phyloP scores from a whole-genome alignment of 2,888 invertebrate genomes.

The Glyphotaelius pellucidus region DNA sequence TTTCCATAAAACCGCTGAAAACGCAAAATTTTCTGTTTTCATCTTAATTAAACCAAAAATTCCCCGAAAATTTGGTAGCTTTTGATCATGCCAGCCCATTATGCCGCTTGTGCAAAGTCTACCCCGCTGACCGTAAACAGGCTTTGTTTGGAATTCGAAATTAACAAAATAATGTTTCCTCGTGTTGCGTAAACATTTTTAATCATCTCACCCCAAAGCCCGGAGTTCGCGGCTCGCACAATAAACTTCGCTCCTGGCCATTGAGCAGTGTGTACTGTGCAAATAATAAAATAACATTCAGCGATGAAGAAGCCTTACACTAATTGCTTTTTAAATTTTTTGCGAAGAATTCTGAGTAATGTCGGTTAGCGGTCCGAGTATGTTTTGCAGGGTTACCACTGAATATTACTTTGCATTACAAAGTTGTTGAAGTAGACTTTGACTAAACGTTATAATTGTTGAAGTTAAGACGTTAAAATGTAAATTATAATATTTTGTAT shows the following conservation, averaged over 20 bases:
- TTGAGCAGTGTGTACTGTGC: not conserved
- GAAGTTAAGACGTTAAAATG: too few species aligned
- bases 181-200: not conserved
- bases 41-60: conserved; percentile 2
- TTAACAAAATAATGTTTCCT: conserved; percentile 3
- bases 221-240: not conserved
- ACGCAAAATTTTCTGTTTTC: not conserved
- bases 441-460: too few species aligned
- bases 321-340: conserved; percentile 43
- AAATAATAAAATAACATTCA: not conserved
- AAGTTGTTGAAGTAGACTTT: too few species aligned
- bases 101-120: not conserved
- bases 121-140: not conserved
- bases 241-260: not conserved
- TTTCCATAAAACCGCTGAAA: not conserved
- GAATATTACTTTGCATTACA: too few species aligned
- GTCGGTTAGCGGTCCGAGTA: conserved; percentile 23
- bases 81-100: not conserved
- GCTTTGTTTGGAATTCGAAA: conserved; percentile 16
- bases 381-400: not conserved
- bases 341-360: conserved; percentile 38
- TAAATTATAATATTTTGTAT: too few species aligned
- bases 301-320: conserved; percentile 1
- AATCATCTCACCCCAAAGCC: conserved; percentile 3
- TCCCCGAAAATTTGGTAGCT: not conserved